Percentiles rank a stretch among this genome's conserved stretches.
Conservation (phyloP, 2,888 invertebrate genomes). For the Acrobasis suavella region DNA sequence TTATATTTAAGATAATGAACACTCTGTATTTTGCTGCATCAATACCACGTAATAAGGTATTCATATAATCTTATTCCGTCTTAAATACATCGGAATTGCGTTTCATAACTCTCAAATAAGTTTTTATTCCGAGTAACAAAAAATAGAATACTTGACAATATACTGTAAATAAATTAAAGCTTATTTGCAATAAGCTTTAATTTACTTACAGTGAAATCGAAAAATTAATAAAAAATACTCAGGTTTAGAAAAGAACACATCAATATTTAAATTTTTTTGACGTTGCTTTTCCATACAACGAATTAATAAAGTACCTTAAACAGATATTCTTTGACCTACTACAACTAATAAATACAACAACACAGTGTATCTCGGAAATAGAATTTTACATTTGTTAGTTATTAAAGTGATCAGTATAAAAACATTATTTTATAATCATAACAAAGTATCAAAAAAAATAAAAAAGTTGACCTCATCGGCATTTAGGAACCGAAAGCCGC, state of each 20-base stretch:
- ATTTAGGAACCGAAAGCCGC: too few species aligned
- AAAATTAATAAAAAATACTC: neutral
- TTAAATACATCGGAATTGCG: conserved; percentile 12
- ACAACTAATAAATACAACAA: conserved; percentile 4
- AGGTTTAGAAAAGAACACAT: neutral
- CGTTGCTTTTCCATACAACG: conserved; percentile 4
- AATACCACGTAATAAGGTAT: conserved; percentile 5
- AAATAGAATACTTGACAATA: neutral
- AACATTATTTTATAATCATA: conserved; percentile 1
- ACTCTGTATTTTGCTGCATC: too few species aligned
- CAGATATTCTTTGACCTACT: neutral
- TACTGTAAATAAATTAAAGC: too few species aligned
- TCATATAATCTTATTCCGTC: conserved; percentile 8
- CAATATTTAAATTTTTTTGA: conserved; percentile 4
- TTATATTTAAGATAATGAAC: too few species aligned
- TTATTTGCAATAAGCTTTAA: too few species aligned
- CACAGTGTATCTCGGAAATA: conserved; percentile 4
- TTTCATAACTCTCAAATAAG: neutral
- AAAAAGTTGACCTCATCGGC: too few species aligned
- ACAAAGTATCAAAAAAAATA: neutral
- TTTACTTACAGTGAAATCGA: too few species aligned
- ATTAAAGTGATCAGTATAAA: conserved; percentile 6
- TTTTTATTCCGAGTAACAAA: conserved; percentile 6
- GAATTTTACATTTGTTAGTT: neutral
- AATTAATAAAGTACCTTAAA: conserved; percentile 7